Percentiles rank a stretch among this genome's conserved stretches.
Evolutionary conservation across 2,113 vertebrate species (phyloP).

Genomic region (Oryzias curvinotus): DNA sequence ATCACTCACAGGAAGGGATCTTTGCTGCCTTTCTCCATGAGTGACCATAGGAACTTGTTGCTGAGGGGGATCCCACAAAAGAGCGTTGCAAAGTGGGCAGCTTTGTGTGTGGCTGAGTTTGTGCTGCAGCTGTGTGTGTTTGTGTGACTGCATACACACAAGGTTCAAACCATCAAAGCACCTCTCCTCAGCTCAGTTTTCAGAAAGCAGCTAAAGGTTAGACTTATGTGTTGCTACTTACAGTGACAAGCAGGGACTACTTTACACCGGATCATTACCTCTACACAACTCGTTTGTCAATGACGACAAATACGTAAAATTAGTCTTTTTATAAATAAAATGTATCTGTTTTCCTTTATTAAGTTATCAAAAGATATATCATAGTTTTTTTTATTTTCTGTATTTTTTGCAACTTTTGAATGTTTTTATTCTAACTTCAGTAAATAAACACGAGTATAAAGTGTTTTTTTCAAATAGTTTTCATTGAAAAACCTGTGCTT

Average conservation of each 20-base stretch:
- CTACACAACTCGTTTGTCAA: slow-evolving; percentile 51
- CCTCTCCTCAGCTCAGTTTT: slow-evolving; percentile 62
- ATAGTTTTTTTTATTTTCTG: too few relatives aligned
- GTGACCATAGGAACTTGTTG: slow-evolving; percentile 31
- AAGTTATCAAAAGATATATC: too few relatives aligned
- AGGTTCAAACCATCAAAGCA: slow-evolving; percentile 62
- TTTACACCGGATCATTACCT: slow-evolving; percentile 50
- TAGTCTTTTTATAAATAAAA: slow-evolving; percentile 4
- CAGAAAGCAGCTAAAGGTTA: slow-evolving; percentile 74
- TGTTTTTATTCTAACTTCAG: too few relatives aligned
- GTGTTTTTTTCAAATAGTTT: too few relatives aligned
- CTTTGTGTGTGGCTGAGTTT: slow-evolving; percentile 34
- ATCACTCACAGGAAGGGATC: slow-evolving; percentile 55
- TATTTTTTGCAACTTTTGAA: too few relatives aligned
- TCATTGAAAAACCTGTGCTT: too few relatives aligned
- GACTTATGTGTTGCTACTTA: slow-evolving; percentile 72
- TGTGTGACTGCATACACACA: slow-evolving; percentile 43
- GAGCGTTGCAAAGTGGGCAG: not conserved
- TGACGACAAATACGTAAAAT: slow-evolving; percentile 24
- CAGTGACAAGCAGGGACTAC: slow-evolving; percentile 59
- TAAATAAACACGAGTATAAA: too few relatives aligned
- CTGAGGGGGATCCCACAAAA: too few relatives aligned
- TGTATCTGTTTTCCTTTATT: too few relatives aligned
- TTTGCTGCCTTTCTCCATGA: slow-evolving; percentile 45
- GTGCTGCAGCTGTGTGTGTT: slow-evolving; percentile 35